A percentile compares a stretch with the other conserved stretches of the same genome.
Conservation (phyloP, 2,888 invertebrate genomes). For the Saturnia pavonia region DNA sequence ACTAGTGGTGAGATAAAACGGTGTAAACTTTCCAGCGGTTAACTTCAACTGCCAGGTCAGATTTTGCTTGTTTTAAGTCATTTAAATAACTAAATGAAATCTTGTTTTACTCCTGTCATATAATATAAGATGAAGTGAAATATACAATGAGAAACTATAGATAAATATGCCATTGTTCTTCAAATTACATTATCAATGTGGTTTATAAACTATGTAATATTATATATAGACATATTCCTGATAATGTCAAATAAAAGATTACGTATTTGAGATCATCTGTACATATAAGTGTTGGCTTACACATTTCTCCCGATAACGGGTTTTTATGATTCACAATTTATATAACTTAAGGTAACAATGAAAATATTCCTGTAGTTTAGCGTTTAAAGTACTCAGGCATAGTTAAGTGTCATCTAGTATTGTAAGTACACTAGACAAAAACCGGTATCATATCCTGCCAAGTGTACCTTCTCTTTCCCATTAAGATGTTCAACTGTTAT, state of each 20-base stretch:
- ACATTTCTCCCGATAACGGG: not conserved
- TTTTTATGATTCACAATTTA: not conserved
- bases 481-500: constrained; percentile 13
- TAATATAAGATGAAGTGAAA: not conserved
- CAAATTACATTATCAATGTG: not conserved
- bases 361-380: not conserved
- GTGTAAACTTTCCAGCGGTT: constrained; percentile 31
- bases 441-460: constrained; percentile 16
- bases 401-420: not conserved
- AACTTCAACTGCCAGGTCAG: constrained; percentile 37
- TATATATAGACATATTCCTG: not conserved
- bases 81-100: not conserved
- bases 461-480: constrained; percentile 16
- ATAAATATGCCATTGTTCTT: constrained; percentile 13
- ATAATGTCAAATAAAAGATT: constrained; percentile 11
- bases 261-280: not conserved
- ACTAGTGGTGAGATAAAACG: constrained; percentile 47
- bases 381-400: not conserved
- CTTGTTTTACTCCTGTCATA: not conserved
- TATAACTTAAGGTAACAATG: not conserved
- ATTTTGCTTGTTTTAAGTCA: constrained; percentile 22
- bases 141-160: not conserved
- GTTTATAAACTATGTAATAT: not conserved
- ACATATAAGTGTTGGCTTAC: not conserved
- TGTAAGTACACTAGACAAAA: constrained; percentile 3